Conservation (phyloP, 2,888 invertebrate species). For the Leucania comma region DNA sequence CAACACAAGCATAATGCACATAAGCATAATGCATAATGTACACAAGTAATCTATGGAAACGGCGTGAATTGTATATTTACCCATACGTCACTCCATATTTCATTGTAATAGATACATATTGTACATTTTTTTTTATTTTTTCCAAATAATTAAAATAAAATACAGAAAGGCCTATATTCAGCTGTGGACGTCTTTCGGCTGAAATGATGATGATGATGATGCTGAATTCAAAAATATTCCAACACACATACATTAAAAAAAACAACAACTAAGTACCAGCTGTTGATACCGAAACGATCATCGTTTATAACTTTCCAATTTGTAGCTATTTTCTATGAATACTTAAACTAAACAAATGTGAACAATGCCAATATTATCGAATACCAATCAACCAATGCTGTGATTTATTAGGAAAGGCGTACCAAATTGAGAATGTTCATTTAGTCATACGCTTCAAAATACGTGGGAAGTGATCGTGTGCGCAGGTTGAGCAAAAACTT, state of each 20-base stretch:
- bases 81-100: too few relatives aligned
- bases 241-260: background rate
- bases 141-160: too few relatives aligned
- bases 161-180: too few relatives aligned
- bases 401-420: conserved; percentile 47
- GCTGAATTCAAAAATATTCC: background rate
- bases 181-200: too few relatives aligned
- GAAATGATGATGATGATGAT: background rate
- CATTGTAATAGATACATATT: too few relatives aligned
- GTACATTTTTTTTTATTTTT: too few relatives aligned
- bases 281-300: conserved; percentile 5
- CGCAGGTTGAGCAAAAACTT: conserved; percentile 26
- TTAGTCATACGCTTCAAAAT: conserved; percentile 43
- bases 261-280: background rate
- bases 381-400: conserved; percentile 21
- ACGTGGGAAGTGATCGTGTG: conserved; percentile 36
- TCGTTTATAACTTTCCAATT: conserved; percentile 42
- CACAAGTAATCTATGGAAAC: too few relatives aligned
- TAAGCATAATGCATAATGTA: too few relatives aligned
- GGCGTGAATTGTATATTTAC: too few relatives aligned
- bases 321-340: conserved; percentile 16
- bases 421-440: conserved; percentile 52
- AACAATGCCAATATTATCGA: conserved; percentile 12
- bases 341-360: conserved; percentile 24
- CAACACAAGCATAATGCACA: too few relatives aligned